These are phyloP conservation scores for Phoeniculus purpureus DNA, from an alignment of 2,797 vertebrate species.

Conservation along the genomic window DNA sequence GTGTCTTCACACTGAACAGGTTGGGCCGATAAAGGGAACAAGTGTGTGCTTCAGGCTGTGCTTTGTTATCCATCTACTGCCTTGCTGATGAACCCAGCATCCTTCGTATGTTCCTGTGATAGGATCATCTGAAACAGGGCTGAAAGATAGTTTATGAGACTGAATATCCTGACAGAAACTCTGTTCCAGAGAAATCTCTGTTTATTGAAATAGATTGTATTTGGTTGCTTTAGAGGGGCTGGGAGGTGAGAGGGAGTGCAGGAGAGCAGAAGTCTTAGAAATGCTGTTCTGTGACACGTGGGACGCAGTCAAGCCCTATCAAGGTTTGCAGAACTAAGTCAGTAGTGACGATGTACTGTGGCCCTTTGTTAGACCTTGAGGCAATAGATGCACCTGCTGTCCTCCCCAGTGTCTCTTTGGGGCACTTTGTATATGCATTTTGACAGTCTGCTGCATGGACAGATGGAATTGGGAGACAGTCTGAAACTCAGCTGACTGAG, in stretches of 20 bases:
- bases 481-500: background rate
- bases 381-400: background rate
- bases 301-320: background rate
- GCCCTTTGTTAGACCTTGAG: background rate
- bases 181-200: background rate
- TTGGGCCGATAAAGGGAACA: background rate
- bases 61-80: background rate
- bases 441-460: background rate
- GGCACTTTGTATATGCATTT: background rate
- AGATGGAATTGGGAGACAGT: background rate
- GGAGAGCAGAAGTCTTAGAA: background rate
- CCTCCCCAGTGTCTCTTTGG: background rate
- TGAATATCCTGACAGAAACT: background rate
- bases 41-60: background rate
- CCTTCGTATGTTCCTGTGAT: background rate
- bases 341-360: background rate
- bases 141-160: background rate
- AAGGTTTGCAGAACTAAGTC: background rate
- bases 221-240: background rate
- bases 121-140: background rate
- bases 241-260: background rate
- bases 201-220: background rate
- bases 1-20: background rate
- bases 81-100: background rate
- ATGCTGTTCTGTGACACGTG: fast-evolving